These are phyloP conservation scores for Chrysomallon squamiferum DNA, from an alignment of 1,140 invertebrate species.

Conservation along the genomic window DNA sequence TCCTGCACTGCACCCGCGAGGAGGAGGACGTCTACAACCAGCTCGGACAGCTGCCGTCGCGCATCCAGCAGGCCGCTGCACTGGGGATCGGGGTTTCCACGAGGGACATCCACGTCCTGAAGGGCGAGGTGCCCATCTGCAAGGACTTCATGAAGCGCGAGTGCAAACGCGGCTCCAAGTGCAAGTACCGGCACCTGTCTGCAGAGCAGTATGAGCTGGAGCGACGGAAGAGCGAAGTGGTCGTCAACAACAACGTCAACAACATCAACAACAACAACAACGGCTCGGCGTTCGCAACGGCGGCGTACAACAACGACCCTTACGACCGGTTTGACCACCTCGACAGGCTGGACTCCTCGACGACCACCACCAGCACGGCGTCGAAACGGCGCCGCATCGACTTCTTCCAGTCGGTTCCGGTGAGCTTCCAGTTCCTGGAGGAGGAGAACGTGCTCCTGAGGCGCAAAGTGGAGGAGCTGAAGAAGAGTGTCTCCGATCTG, in stretches of 20 bases:
- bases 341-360: not conserved
- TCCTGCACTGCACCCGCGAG: constrained; percentile 79
- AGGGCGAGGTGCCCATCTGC: constrained; percentile 69
- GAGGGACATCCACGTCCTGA: constrained; percentile 38
- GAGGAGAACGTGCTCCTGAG: constrained; percentile 77
- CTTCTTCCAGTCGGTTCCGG: constrained; percentile 15
- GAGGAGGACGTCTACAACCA: constrained; percentile 78
- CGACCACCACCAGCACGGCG: not conserved
- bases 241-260: not conserved
- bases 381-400: constrained; percentile 19
- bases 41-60: constrained; percentile 54
- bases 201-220: constrained; percentile 41
- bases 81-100: constrained; percentile 41
- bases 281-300: not conserved
- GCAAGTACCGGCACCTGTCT: constrained; percentile 56
- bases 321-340: constrained; percentile 39
- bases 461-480: constrained; percentile 77
- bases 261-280: not conserved
- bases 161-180: constrained; percentile 69
- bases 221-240: constrained; percentile 5
- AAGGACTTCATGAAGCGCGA: constrained; percentile 80
- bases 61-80: constrained; percentile 52
- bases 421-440: constrained; percentile 66
- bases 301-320: constrained; percentile 24
- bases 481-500: constrained; percentile 74